Conservation (phyloP, 2,113 vertebrate species). For the Cavia aperea region DNA sequence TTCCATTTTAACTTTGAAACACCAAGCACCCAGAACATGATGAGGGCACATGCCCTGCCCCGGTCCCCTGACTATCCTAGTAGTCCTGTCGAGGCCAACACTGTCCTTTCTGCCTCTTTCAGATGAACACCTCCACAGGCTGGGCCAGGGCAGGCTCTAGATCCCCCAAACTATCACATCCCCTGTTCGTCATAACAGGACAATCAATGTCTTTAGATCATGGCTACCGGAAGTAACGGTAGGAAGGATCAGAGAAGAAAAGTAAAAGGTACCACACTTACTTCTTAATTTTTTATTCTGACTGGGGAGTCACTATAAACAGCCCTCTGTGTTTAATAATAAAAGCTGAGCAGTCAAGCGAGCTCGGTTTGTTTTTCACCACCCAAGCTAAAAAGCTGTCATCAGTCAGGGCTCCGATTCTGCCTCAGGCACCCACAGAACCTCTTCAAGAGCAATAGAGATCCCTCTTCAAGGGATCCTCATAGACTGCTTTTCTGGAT, state of each 20-base stretch:
- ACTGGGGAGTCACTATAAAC: background rate
- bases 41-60: background rate
- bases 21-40: background rate
- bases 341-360: background rate
- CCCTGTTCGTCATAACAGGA: background rate
- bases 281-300: background rate
- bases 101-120: background rate
- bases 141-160: background rate
- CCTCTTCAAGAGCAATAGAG: background rate
- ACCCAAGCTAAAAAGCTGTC: background rate
- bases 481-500: background rate
- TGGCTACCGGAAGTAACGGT: background rate
- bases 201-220: background rate
- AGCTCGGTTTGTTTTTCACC: background rate
- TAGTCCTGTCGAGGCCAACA: background rate
- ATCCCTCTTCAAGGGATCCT: no score
- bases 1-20: background rate
- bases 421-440: background rate
- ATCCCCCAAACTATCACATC: background rate
- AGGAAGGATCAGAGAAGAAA: background rate
- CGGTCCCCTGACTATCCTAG: background rate
- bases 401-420: background rate
- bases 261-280: background rate
- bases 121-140: background rate
- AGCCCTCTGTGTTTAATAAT: background rate